Evolutionary conservation across 2,113 vertebrate genomes (phyloP).

Genomic region (Cynocephalus volans): DNA sequence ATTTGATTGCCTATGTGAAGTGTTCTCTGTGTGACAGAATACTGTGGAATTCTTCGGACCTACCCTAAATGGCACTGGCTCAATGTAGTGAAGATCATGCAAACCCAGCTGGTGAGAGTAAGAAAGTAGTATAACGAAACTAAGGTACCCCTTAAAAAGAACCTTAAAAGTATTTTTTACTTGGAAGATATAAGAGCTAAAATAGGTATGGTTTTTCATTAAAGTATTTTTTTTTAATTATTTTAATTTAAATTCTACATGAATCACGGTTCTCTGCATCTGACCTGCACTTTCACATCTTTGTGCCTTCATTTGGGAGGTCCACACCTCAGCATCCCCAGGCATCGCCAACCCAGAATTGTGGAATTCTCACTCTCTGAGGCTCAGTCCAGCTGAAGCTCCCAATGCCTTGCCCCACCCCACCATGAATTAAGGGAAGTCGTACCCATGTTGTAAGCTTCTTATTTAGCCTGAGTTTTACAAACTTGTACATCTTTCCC

Average conservation of each 20-base stretch:
- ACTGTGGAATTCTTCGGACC: background rate
- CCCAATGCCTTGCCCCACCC: background rate
- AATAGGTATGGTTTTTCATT: background rate
- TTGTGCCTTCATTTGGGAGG: background rate
- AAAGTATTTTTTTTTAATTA: constrained; percentile 10
- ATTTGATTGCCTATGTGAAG: constrained; percentile 29
- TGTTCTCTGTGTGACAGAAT: background rate
- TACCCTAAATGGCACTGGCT: constrained; percentile 54
- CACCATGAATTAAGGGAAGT: background rate
- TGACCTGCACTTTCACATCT: background rate
- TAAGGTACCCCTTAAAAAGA: background rate
- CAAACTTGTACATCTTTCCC: background rate
- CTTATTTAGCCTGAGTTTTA: background rate
- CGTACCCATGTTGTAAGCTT: background rate
- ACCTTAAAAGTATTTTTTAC: background rate
- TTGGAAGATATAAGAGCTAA: background rate
- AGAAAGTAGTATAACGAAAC: background rate
- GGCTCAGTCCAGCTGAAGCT: background rate
- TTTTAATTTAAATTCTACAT: constrained; percentile 16
- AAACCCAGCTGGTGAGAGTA: background rate
- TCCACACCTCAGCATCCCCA: background rate
- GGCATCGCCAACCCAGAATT: background rate
- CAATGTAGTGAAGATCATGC: constrained; percentile 19
- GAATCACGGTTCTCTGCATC: background rate
- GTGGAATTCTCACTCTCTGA: background rate